Evolutionary conservation across 1,140 invertebrate genomes (phyloP), one percentile per base, ranked within the genome.

Genomic region (Bombus pyrosoma): DNA sequence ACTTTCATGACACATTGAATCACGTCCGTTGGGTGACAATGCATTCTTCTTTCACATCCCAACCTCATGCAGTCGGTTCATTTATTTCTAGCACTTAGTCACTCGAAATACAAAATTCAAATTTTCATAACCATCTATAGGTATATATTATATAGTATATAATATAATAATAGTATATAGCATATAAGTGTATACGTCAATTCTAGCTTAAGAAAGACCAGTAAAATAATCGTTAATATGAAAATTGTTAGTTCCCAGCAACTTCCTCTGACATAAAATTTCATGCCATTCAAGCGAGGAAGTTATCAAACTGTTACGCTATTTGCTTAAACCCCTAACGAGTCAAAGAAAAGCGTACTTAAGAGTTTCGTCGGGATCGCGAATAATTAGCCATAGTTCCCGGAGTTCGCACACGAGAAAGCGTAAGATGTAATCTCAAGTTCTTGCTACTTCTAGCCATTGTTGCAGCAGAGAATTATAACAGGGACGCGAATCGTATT

Each of bases 351-450:
- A 81, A 72, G 79, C 47, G 18, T 12, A 53, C 68, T 73, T 32
- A 59, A 81, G 37, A 47, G 47, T 73, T 74, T 62, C 39, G 59
- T n/a, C 32, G 28, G 25, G 25, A 53, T 41, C 37, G n/a, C 69
- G 80, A 81, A 74, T 81, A 83, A 83, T 75, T 66, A 77, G n/a
- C 62, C 32, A 41, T 37, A 43, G 74, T 57, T 41, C 5, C 47
- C 43, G n/a, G 5, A 47, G 64, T 25, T 68, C 68, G 47, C 28
- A 43, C 43, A 76, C 34, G 34, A 37, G 28, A 66, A 62, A 83
- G 43, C 74, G 73, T 39, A 10, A 76, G 53, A 34, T 62, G 62
- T 66, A 68, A 77, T 83, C 74, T 57, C 62, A 53, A 69, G 22
- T 83, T 83, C 64, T 37, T 34, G 15, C 28, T 53, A 47, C 34